Base-by-base conservation (phyloP, 92 coral and sea anemone genomes). In the Diadumene lineata region DNA sequence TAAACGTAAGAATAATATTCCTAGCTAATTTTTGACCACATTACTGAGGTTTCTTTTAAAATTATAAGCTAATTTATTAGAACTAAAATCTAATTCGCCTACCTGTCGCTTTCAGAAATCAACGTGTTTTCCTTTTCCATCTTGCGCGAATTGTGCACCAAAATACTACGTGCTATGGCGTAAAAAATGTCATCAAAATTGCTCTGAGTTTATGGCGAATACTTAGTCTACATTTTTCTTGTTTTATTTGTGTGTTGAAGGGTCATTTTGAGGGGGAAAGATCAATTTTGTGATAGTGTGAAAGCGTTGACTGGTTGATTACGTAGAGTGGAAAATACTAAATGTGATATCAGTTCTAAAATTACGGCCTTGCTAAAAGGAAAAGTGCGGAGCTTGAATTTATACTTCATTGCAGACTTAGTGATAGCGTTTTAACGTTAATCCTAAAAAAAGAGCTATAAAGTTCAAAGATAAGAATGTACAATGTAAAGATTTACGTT, bases 301-400 rank as follows among this genome's bases (percentile, higher is more conserved):
- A 38, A 38, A 38, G 48, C n/a, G n/a, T n/a, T n/a, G n/a, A n/a
- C n/a, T n/a, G n/a, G n/a, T n/a, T n/a, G n/a, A n/a, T n/a, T n/a
- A n/a, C n/a, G n/a, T n/a, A n/a, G n/a, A n/a, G n/a, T n/a, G n/a
- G n/a, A n/a, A n/a, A n/a, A n/a, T n/a, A n/a, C n/a, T n/a, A n/a
- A n/a, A n/a, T n/a, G n/a, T 38, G 48, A 38, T 13, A 38, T 38
- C 48, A 38, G 17, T 64, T 15, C 69, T n/a, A 64, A 64, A 64
- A 38, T 38, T 38, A 38, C 6, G 13, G 6, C 48, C 13, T 38
- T 38, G 13, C 13, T 38, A 6, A 13, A 13, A 4, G 13, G 48
- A 6, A 38, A 6, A 4, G 6, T 38, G 48, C 6, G 48, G 48
- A n/a, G n/a, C 17, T n/a, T n/a, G n/a, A n/a, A n/a, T n/a, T n/a